phyloP scores from a whole-genome alignment of 1,140 invertebrate genomes.

The Drosophila bocki region DNA sequence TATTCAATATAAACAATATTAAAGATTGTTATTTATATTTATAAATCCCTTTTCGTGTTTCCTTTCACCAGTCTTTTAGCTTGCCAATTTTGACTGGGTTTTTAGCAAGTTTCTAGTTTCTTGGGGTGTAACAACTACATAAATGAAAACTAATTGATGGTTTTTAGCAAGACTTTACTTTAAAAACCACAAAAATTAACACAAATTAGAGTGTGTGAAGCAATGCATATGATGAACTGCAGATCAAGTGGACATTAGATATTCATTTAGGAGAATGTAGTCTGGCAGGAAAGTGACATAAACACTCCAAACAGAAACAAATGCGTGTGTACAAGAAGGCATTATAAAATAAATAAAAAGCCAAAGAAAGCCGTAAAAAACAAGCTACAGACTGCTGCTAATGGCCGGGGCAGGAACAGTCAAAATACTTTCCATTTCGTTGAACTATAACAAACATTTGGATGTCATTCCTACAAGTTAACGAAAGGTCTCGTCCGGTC shows the following conservation, averaged over 20 bases:
- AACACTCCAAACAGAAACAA: slow-evolving; percentile 33
- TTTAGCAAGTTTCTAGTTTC: neutral
- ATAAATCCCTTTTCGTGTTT: no score
- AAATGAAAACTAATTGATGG: slow-evolving; percentile 11
- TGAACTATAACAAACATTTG: slow-evolving; percentile 31
- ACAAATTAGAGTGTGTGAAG: slow-evolving; percentile 17
- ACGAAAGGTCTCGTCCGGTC: slow-evolving; percentile 32
- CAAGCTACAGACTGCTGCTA: slow-evolving; percentile 1
- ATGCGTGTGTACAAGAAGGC: slow-evolving; percentile 17
- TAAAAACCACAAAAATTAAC: neutral
- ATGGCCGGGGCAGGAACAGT: slow-evolving; percentile 9
- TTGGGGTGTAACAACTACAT: slow-evolving; percentile 5
- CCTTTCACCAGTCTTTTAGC: neutral
- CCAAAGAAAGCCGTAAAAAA: slow-evolving; percentile 43
- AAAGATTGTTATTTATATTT: no score
- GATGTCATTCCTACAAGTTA: slow-evolving; percentile 28
- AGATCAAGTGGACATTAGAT: slow-evolving; percentile 12
- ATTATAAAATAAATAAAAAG: slow-evolving; percentile 39
- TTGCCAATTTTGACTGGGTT: neutral
- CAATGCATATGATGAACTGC: slow-evolving; percentile 4
- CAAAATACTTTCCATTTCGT: slow-evolving; percentile 61
- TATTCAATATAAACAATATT: no score
- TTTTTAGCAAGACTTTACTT: neutral
- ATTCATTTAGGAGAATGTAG: slow-evolving; percentile 10
- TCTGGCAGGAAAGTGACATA: slow-evolving; percentile 19